Conservation (phyloP, 23 tunicate species). For the Halocynthia aurantium region DNA sequence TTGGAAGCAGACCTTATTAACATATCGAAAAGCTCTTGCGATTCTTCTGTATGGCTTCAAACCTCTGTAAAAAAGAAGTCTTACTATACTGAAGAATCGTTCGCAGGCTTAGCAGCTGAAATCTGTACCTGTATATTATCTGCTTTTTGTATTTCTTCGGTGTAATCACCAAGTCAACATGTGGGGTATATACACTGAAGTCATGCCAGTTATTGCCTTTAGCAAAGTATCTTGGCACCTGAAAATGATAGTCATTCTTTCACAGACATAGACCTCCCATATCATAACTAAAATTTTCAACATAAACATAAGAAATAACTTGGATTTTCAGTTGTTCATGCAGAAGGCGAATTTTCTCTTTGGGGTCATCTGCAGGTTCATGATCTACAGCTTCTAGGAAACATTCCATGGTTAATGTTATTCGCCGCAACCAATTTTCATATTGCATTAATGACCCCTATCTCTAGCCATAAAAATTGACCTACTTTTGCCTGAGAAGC, state of each 20-base stretch:
- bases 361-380: slow-evolving; percentile 61
- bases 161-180: slow-evolving; percentile 18
- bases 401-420: too few relatives aligned
- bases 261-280: background rate
- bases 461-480: too few relatives aligned
- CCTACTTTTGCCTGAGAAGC: too few relatives aligned
- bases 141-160: background rate
- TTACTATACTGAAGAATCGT: background rate
- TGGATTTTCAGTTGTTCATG: slow-evolving; percentile 30
- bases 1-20: slow-evolving; percentile 11
- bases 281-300: background rate
- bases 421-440: too few relatives aligned
- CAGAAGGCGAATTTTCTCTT: slow-evolving; percentile 30
- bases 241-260: background rate
- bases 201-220: slow-evolving; percentile 39
- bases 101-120: background rate
- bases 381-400: background rate
- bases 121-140: background rate
- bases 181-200: slow-evolving; percentile 26
- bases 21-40: slow-evolving; percentile 15
- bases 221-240: slow-evolving; percentile 24
- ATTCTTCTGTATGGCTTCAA: slow-evolving; percentile 23
- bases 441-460: too few relatives aligned
- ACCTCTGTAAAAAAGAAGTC: slow-evolving; percentile 28
- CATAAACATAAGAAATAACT: slow-evolving; percentile 1